phyloP scores from a whole-genome alignment of 2,113 vertebrate genomes.

The Formicarius rufipectus region DNA sequence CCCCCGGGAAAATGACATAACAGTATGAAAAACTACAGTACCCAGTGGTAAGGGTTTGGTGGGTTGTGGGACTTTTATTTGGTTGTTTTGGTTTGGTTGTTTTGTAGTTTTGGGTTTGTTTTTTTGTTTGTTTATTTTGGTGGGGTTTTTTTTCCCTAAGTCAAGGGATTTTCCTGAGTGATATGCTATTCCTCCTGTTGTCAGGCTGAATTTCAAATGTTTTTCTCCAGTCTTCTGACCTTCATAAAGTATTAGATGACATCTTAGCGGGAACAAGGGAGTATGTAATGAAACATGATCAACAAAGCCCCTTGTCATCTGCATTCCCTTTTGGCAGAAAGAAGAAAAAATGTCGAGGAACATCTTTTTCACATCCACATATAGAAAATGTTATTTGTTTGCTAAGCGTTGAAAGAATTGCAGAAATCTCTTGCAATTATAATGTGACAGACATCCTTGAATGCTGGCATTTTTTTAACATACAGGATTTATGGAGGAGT shows the following conservation, averaged over 20 bases:
- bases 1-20: not conserved
- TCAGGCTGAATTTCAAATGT: not conserved
- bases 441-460: not conserved
- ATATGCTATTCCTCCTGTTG: not conserved
- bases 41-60: not conserved
- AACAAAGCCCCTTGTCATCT: not conserved
- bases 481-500: fast-evolving
- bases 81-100: not conserved
- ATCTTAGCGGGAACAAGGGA: not conserved
- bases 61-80: not conserved
- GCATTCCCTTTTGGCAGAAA: not conserved
- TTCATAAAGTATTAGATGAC: not conserved
- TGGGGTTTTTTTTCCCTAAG: not conserved
- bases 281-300: not conserved
- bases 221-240: not conserved
- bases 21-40: not conserved
- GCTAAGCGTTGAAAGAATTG: not conserved
- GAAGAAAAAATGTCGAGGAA: not conserved
- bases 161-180: not conserved
- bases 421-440: not conserved
- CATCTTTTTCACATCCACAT: not conserved
- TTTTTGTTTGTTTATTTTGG: too few species aligned
- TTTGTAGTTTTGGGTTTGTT: not conserved
- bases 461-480: not conserved
- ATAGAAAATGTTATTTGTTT: not conserved